phyloP scores from a whole-genome alignment of 2,888 invertebrate species.

The Scaptomyza flava region DNA sequence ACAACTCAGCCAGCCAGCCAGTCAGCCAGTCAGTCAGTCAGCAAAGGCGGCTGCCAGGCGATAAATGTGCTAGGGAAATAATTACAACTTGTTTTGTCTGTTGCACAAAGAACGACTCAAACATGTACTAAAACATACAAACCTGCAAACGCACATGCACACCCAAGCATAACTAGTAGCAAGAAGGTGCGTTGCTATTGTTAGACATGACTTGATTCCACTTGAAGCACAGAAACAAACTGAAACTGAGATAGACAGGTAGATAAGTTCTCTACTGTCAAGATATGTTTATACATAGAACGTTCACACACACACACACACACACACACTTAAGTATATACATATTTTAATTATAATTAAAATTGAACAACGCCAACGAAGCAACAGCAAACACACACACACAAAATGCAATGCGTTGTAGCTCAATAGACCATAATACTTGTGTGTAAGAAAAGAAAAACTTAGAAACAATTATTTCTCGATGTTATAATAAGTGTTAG shows the following conservation, averaged over 20 bases:
- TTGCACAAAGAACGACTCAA: conserved; percentile 23
- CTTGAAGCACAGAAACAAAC: background rate
- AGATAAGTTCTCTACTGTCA: background rate
- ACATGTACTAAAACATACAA: background rate
- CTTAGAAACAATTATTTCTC: no score
- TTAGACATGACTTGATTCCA: conserved; percentile 25
- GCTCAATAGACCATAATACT: no score
- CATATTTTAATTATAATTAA: conserved; percentile 49
- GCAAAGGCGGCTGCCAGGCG: conserved; percentile 17
- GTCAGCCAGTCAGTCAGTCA: no score
- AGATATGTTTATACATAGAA: conserved; percentile 34
- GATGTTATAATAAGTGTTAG: no score
- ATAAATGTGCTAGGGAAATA: conserved; percentile 36
- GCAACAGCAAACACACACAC: conserved; percentile 4
- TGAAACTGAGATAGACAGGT: background rate
- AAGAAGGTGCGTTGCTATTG: conserved; percentile 19
- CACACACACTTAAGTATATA: background rate
- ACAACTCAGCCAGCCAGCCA: no score
- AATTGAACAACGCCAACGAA: conserved; percentile 43
- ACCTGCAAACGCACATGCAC: background rate
- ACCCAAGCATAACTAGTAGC: background rate
- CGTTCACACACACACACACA: no score
- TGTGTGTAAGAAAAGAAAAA: no score
- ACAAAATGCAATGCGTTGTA: background rate
- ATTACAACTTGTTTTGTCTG: conserved; percentile 52